These are phyloP conservation scores for Nyctibius grandis DNA, from an alignment of 2,797 vertebrate genomes.

Conservation along the genomic window DNA sequence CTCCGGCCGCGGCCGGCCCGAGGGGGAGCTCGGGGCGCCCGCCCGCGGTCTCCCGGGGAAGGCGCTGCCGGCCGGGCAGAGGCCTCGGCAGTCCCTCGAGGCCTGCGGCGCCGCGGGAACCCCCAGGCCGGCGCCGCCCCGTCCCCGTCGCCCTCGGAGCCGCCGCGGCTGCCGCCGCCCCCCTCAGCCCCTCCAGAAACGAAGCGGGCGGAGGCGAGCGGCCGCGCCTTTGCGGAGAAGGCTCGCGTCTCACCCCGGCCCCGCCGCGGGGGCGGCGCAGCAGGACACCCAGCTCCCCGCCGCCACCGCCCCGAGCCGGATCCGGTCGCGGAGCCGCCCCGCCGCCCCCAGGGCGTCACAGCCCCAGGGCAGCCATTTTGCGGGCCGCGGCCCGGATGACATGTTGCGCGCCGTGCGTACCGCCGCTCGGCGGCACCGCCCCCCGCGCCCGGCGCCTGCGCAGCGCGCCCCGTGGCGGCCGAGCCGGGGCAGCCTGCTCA, in stretches of 20 bases:
- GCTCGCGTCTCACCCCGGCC: background rate
- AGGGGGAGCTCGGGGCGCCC: background rate
- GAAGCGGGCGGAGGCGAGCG: too few species aligned
- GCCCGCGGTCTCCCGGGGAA: background rate
- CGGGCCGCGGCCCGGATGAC: background rate
- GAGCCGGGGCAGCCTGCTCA: constrained; percentile 35
- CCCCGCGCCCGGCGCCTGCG: constrained; percentile 18
- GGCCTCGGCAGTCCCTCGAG: rapidly evolving
- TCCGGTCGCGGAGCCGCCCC: rapidly evolving
- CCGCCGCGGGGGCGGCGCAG: background rate
- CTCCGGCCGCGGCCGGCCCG: too few species aligned
- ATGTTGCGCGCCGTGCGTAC: constrained; percentile 17
- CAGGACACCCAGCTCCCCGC: background rate
- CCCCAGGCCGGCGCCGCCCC: too few species aligned
- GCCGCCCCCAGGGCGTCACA: rapidly evolving
- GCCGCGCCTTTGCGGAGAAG: background rate
- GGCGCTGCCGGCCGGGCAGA: background rate
- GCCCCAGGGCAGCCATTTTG: background rate
- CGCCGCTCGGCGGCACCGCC: background rate
- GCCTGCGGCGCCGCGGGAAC: background rate
- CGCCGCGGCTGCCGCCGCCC: background rate
- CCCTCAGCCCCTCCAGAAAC: too few species aligned
- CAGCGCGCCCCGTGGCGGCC: background rate
- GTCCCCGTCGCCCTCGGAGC: background rate
- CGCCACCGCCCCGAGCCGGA: background rate